Evolutionary conservation across 2,113 vertebrate genomes (phyloP), one percentile per base, ranked within the genome.

Genomic region (Ascaphus truei): DNA sequence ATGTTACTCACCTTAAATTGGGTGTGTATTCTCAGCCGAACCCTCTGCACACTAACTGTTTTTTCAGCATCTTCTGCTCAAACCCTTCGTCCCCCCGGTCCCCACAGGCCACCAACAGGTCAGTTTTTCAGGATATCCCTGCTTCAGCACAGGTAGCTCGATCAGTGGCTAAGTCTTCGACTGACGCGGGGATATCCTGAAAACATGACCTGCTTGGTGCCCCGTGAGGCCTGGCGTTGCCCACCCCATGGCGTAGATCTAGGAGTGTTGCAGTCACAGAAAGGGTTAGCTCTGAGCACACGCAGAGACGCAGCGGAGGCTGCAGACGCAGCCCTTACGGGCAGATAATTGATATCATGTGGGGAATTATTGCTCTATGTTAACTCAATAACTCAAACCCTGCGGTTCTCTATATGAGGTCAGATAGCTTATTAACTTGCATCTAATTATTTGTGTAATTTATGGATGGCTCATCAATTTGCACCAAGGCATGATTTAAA

Each of bases 361-460:
- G 76, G 79, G 76, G 82, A 83, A 83, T 80, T 73, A 81, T 73
- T 80, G 73, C 77, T 83, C 68, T 73, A 80, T 76, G 73, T 79
- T 84, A 77, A 81, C 76, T 77, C 75, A 71, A 62, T 80, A 76
- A 80, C 79, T 83, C 73, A 71, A 72, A 82, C 76, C 77, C 75
- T 76, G 76, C 64, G 62, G 53, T 73, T 81, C 79, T 83, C 78
- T 66, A 73, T 78, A 77, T 80, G 78, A 78, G 76, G 77, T 84
- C 76, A 80, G 72, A 80, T 75, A 76, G 68, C 82, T 83, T 80
- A 59, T 68, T 68, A 83, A 82, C 81, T 83, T 79, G 77, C 79
- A 73, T 75, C 76, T 75, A 83, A 84, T 85, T 81, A 85, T 81
- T 77, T 74, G 74, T 72, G 75, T 73, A 74, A 78, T 71, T 68